Base-by-base conservation (phyloP, 2,888 invertebrate genomes). In the Drosophila fulvimacula region DNA sequence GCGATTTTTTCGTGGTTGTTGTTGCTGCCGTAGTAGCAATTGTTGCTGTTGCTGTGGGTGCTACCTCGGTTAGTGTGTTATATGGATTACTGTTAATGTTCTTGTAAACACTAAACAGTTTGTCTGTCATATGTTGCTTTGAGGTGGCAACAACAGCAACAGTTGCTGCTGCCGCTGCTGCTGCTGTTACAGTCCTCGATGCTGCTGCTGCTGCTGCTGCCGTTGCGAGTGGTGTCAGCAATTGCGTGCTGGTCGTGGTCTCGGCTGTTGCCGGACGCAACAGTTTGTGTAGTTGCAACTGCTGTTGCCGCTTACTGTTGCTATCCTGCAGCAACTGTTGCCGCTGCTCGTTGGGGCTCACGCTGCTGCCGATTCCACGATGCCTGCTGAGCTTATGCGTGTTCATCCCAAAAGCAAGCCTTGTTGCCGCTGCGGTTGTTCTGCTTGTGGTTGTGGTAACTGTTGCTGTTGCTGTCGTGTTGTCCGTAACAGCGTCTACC, bases 1-100 rank as follows among this genome's bases (percentile, higher is more conserved):
- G 56, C 15, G 83, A 74, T 69, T 88, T 89, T 44, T 81, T 90
- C 19, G 89, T 83, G 15, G 88, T 79, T 44, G 76, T 71, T 61
- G 82, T 56, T 46, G 72, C 53, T 24, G 85, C 61, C 7, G 68
- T 17, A 17, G 52, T 53, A 5, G 52, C 42, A 34, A 68, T 32
- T 39, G 63, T 52, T 55, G 58, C n/a, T 24, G 67, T 17, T 38
- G 69, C 60, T 34, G 79, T 64, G 34, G 71, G 53, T 19, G 64
- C 61, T 11, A 77, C 67, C 24, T 85, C 88, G 6, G 77, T 70
- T 21, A 85, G 73, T 10, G 74, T 79, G 74, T 88, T 89, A 69
- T 78, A 88, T 67, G 82, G 72, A 59, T 84, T 68, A 66, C 65
- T 76, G 41, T 87, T 81, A 66, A 81, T 78, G 73, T 82, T 79